Evolutionary conservation across 2,797 vertebrate species (phyloP).

Genomic region (Discoglossus pictus): DNA sequence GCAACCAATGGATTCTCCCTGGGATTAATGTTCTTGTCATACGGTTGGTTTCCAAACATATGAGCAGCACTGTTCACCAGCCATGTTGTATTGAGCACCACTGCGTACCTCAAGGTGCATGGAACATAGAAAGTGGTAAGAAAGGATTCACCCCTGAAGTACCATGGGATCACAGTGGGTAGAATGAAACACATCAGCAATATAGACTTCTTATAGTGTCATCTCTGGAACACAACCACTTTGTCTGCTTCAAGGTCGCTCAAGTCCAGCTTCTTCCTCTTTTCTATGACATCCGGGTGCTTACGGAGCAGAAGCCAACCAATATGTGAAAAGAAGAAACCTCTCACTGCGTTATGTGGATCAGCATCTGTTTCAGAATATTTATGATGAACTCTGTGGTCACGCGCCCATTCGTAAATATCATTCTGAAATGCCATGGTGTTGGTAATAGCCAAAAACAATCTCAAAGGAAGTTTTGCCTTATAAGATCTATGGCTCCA

Average conservation of each 20-base stretch:
- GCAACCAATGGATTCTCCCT: constrained; percentile 90
- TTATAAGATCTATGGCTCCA: constrained; percentile 97
- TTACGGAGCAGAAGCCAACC: constrained; percentile 95
- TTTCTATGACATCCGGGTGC: constrained; percentile 90
- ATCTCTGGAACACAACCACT: constrained; percentile 92
- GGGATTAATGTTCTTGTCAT: constrained; percentile 86
- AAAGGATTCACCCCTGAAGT: constrained; percentile 86
- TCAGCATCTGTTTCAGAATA: constrained; percentile 92
- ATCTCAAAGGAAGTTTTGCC: constrained; percentile 80
- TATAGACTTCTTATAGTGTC: constrained; percentile 85
- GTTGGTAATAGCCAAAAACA: constrained; percentile 83
- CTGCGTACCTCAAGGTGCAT: constrained; percentile 80
- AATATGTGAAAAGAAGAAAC: constrained; percentile 94
- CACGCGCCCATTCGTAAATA: constrained; percentile 89
- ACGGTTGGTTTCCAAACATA: constrained; percentile 92
- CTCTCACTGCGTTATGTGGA: constrained; percentile 87
- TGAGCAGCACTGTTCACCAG: constrained; percentile 96
- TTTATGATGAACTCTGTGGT: constrained; percentile 94
- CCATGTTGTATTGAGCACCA: constrained; percentile 90
- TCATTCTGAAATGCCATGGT: constrained; percentile 97
- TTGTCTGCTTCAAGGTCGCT: constrained; percentile 81
- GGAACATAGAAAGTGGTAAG: constrained; percentile 81
- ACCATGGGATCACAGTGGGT: constrained; percentile 86
- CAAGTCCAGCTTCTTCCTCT: constrained; percentile 85
- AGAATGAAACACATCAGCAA: constrained; percentile 86